Evolutionary conservation across 2,113 vertebrate species (phyloP).

Genomic region (Glaucomys volans): DNA sequence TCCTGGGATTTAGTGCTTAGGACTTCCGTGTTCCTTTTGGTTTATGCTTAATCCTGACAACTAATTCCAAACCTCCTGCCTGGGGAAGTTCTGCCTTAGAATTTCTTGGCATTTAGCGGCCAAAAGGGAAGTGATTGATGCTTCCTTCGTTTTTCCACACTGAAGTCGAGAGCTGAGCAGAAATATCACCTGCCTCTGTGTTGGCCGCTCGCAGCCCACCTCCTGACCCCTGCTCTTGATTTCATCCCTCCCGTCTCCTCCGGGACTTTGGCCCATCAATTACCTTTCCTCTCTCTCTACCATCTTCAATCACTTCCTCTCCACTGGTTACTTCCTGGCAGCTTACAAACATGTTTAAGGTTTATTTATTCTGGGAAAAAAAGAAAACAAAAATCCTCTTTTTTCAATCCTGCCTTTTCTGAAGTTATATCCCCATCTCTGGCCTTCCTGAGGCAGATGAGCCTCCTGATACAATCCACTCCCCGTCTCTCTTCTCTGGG

Average conservation of each 20-base stretch:
- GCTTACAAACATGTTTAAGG: conserved; percentile 60
- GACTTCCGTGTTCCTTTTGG: not conserved
- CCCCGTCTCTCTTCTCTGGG: not conserved
- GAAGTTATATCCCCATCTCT: not conserved
- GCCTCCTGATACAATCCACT: not conserved
- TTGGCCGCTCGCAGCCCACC: conserved; percentile 44
- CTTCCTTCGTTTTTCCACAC: conserved; percentile 59
- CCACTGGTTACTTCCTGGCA: conserved; percentile 55
- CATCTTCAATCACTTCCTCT: conserved; percentile 55
- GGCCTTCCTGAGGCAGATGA: not conserved
- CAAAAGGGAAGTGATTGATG: conserved; percentile 63
- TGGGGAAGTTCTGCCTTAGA: not conserved
- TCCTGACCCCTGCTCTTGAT: not conserved
- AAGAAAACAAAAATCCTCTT: not conserved
- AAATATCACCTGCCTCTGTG: conserved; percentile 33
- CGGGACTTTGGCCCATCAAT: not conserved
- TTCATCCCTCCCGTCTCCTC: not conserved
- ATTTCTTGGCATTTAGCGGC: conserved; percentile 65
- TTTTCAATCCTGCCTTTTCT: not conserved
- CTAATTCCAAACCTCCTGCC: conserved; percentile 52
- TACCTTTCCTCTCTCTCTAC: not conserved
- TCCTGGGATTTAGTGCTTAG: conserved; percentile 34
- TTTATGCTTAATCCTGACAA: conserved; percentile 57
- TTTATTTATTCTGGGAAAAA: conserved; percentile 58
- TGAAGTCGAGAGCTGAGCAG: conserved; percentile 62